Evolutionary conservation across 2,113 vertebrate species (phyloP), one percentile per base, ranked within the genome.

Genomic region (Loxodonta africana): DNA sequence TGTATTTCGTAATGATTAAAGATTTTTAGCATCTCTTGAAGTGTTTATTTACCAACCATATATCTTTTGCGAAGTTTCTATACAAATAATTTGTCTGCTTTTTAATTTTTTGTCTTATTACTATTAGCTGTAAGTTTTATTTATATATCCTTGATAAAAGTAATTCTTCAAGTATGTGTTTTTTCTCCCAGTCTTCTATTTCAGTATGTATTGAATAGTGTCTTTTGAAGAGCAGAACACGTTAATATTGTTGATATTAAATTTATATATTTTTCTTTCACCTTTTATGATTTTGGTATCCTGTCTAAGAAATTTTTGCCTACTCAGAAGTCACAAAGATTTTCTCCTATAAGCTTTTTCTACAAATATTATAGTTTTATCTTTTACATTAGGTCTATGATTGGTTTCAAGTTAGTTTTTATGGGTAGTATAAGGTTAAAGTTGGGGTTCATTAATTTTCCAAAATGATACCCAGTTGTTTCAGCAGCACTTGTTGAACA

Each of bases 341-440:
- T 77, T 53, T 76, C 74, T 53, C 17, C 26, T 83, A 17, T 18
- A 26, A 26, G 2, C n/a, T 89, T 48, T 89, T 84, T 37, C 21
- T 57, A 57, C 6, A 76, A 77, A 46, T 44, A 62, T 2, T 80
- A 71, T 21, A 71, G 37, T 46, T 80, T 89, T 90, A 44, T 25
- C n/a, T 89, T 89, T 84, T 84, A 80, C 62, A 11, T 44, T 46
- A 88, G 7, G 6, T n/a, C 69, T 83, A 46, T 44, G 12, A 23
- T 69, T 88, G 30, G 69, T 26, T 76, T 83, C 46, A 74, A 78
- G 30, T 44, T 87, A 71, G 83, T 92, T 62, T 91, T 83, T 91
- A 51, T 69, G 25, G 0, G 25, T 37, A 73, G 17, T 9, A 7
- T 53, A 81, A 91, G 18, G 74, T 82, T 65, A 83, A 28, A 1